These are phyloP conservation scores for Columbina picui DNA, from an alignment of 2,113 vertebrate species.

Conservation along the genomic window DNA sequence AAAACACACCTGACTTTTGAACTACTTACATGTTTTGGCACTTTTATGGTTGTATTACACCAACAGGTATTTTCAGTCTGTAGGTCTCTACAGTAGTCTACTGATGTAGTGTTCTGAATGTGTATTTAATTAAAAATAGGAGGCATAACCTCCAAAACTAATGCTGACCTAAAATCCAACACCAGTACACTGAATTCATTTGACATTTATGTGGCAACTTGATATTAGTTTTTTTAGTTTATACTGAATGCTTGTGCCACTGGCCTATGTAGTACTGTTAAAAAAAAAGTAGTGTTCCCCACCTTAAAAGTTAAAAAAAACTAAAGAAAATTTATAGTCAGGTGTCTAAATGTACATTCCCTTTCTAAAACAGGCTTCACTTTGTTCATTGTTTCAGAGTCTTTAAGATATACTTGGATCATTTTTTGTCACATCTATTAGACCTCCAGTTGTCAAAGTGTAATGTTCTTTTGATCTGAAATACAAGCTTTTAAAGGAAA, in stretches of 20 bases:
- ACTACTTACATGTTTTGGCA: fast-evolving
- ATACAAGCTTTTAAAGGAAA: background rate
- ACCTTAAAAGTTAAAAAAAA: background rate
- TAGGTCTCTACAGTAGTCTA: background rate
- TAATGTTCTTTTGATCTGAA: background rate
- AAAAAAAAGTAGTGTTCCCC: background rate
- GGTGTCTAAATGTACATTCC: fast-evolving
- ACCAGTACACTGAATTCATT: background rate
- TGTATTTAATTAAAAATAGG: background rate
- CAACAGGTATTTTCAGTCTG: background rate
- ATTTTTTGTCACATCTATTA: background rate
- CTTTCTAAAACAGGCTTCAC: background rate
- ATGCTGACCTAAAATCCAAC: background rate
- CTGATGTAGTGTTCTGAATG: background rate
- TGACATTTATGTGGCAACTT: background rate
- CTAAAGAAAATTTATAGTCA: background rate
- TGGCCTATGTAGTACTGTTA: fast-evolving
- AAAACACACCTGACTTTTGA: background rate
- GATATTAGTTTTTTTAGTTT: background rate
- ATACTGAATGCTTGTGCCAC: background rate
- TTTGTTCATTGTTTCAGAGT: background rate
- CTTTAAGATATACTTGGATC: background rate
- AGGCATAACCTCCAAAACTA: background rate
- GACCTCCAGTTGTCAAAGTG: background rate
- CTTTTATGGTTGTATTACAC: background rate